A percentile compares a stretch with the other conserved stretches of the same genome.
These are phyloP conservation scores for Bombus affinis DNA, from an alignment of 1,140 invertebrate species.

Conservation along the genomic window DNA sequence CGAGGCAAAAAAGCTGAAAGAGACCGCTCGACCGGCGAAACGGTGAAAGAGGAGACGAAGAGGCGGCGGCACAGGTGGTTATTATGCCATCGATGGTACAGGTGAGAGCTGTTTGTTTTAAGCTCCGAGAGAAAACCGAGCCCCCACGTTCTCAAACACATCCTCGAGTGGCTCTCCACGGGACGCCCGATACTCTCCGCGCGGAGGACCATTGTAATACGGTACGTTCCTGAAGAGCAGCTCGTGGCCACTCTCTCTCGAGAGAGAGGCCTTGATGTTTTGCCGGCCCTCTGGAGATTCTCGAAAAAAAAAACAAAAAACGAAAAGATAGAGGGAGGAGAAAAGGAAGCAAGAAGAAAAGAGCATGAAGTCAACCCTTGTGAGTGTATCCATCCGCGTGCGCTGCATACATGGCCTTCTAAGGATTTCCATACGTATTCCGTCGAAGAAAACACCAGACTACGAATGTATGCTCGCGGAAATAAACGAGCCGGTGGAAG, in stretches of 20 bases:
- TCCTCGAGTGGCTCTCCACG: conserved; percentile 75
- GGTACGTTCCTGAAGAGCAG: conserved; percentile 69
- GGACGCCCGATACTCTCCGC: conserved; percentile 70
- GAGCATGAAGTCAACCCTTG: conserved; percentile 55
- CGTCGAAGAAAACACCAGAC: conserved; percentile 8
- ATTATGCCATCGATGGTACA: conserved; percentile 72
- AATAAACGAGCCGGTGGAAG: not conserved
- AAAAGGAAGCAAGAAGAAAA: not conserved
- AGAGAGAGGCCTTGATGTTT: conserved; percentile 73
- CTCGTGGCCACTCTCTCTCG: conserved; percentile 50
- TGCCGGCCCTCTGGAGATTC: conserved; percentile 68
- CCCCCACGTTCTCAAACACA: conserved; percentile 70
- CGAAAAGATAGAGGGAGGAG: not conserved
- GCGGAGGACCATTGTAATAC: conserved; percentile 76
- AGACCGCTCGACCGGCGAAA: not conserved
- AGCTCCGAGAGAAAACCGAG: conserved; percentile 73
- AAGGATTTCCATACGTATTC: conserved; percentile 63
- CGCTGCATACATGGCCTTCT: conserved; percentile 61
- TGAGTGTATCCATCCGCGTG: conserved; percentile 52
- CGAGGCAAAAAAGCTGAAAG: conserved; percentile 31
- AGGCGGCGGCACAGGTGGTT: conserved; percentile 61
- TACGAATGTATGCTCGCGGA: conserved; percentile 11
- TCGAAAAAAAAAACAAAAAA: conserved; percentile 34
- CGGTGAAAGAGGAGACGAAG: conserved; percentile 4
- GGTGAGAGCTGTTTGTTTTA: conserved; percentile 71